Percentiles rank a stretch among this genome's conserved stretches.
Evolutionary conservation across 2,113 vertebrate genomes (phyloP).

Genomic region (Elephas maximus): DNA sequence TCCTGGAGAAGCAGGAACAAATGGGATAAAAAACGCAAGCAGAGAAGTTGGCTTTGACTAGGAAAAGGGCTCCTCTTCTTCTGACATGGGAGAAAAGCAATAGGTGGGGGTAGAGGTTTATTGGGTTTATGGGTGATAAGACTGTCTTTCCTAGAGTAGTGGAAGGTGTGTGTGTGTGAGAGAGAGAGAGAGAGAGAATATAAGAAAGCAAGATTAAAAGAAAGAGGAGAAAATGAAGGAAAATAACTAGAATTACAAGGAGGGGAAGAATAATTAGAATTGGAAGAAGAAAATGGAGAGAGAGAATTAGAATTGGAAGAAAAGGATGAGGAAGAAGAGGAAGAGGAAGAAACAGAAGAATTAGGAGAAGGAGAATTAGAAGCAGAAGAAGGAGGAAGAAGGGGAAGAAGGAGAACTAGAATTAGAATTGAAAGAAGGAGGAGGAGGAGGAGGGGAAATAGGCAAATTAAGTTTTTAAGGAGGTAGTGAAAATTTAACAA

Average conservation of each 20-base stretch:
- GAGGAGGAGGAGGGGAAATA: neutral
- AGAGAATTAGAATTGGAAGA: rapidly evolving
- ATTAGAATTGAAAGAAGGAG: neutral
- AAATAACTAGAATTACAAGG: neutral
- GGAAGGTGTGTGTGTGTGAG: neutral
- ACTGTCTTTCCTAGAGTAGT: neutral
- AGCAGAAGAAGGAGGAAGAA: neutral
- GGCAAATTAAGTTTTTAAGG: neutral
- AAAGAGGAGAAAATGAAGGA: neutral
- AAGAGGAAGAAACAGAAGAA: neutral
- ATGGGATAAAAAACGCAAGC: neutral
- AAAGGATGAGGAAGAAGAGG: too few species aligned
- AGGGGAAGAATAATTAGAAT: rapidly evolving
- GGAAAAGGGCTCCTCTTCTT: neutral
- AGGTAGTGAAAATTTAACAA: neutral
- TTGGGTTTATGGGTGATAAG: neutral
- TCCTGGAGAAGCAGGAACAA: neutral
- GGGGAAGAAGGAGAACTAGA: neutral
- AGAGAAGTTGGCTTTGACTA: neutral
- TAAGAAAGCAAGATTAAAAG: neutral
- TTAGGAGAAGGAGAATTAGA: too few species aligned
- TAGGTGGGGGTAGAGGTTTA: neutral
- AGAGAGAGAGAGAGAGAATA: neutral
- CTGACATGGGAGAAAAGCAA: neutral
- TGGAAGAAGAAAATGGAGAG: too few species aligned